Conservation (phyloP, 2,888 invertebrate genomes). For the Isotomurus palustris region DNA sequence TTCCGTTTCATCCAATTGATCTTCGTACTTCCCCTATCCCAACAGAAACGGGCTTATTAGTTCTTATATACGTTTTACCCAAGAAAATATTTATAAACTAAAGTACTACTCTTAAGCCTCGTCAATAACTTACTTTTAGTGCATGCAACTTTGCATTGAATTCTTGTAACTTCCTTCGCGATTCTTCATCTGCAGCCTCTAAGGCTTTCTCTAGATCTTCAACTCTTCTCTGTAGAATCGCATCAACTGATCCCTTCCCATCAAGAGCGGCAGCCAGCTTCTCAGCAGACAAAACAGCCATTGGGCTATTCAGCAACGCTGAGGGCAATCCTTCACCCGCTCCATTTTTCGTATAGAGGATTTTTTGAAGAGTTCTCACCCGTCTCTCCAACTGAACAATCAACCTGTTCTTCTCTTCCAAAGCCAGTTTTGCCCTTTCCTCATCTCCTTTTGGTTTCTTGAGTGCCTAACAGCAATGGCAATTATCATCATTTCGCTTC, state of each 20-base stretch:
- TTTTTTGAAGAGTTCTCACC: slow-evolving; percentile 40
- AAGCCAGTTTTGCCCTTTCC: slow-evolving; percentile 1
- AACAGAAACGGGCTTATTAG: no score
- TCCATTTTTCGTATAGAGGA: slow-evolving; percentile 38
- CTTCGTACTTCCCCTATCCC: slow-evolving; percentile 21
- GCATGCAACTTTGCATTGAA: slow-evolving; percentile 10
- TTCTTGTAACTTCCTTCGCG: slow-evolving; percentile 8
- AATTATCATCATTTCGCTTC: not conserved
- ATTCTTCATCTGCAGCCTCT: slow-evolving; percentile 10
- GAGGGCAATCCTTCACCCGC: no score
- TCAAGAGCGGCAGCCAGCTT: not conserved
- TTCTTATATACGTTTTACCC: no score
- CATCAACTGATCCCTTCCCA: not conserved
- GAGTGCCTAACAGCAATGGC: not conserved
- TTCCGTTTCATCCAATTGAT: slow-evolving; percentile 18
- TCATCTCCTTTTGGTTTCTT: not conserved
- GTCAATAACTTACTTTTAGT: slow-evolving; percentile 11
- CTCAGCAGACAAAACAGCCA: not conserved
- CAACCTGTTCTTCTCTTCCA: slow-evolving; percentile 37
- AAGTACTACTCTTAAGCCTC: no score
- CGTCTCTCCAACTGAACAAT: slow-evolving; percentile 37
- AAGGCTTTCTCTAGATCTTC: slow-evolving; percentile 16
- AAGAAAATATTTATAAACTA: no score
- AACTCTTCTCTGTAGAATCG: slow-evolving; percentile 14
- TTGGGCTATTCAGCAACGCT: not conserved